These are phyloP conservation scores for Catalaphyllia jardinei DNA, from an alignment of 64 coral and sea anemone species.

Conservation along the genomic window DNA sequence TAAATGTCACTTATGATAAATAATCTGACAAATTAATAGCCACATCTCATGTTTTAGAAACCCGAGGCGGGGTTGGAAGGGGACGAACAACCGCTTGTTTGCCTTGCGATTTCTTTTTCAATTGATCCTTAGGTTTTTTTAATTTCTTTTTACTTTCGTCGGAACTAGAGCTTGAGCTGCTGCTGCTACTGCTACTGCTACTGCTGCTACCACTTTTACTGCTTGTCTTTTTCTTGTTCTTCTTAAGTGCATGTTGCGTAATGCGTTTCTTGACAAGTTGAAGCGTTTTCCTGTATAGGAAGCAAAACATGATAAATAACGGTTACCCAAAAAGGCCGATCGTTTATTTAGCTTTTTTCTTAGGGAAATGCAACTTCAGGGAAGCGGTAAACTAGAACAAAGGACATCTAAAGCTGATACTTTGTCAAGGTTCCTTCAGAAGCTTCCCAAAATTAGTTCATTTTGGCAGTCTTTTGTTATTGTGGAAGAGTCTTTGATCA, in stretches of 20 bases:
- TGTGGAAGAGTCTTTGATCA: no score
- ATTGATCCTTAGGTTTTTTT: neutral
- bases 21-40: neutral
- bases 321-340: no score
- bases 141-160: neutral
- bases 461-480: no score
- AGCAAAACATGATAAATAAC: neutral
- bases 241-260: neutral
- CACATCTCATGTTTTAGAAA: neutral
- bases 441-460: no score
- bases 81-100: neutral
- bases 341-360: no score
- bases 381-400: no score
- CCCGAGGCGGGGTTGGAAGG: neutral
- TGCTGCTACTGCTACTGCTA: neutral
- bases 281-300: neutral
- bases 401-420: no score
- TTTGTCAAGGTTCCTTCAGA: no score
- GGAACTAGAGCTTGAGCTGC: neutral
- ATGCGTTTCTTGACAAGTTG: neutral
- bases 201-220: neutral
- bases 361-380: no score
- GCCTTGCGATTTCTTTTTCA: neutral
- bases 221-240: neutral
- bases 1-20: neutral